These are phyloP conservation scores for Halictus quadricinctus DNA, from an alignment of 2,888 invertebrate genomes.

Conservation along the genomic window DNA sequence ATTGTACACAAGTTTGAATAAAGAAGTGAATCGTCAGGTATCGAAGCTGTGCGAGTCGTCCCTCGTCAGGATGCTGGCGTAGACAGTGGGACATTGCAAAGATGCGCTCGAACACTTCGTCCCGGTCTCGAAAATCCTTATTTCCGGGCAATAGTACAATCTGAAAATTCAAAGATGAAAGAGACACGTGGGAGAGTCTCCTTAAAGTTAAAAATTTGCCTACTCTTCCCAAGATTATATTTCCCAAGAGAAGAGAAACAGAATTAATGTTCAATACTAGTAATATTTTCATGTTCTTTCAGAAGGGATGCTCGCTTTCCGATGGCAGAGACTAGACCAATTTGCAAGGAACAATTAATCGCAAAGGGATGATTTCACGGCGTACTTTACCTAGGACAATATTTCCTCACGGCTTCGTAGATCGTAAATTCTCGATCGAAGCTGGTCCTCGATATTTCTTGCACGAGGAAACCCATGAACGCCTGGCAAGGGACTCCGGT, in stretches of 20 bases:
- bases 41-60: not conserved
- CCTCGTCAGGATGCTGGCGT: conserved; percentile 25
- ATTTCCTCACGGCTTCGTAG: conserved; percentile 63
- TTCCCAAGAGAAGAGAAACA: too few species aligned
- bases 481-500: conserved; percentile 75
- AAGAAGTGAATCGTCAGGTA: conserved; percentile 34
- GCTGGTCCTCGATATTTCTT: conserved; percentile 66
- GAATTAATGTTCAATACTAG: too few species aligned
- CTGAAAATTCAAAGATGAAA: conserved; percentile 45
- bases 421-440: conserved; percentile 54
- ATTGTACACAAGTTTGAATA: conserved; percentile 43
- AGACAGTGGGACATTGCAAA: conserved; percentile 52
- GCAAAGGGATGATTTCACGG: not conserved
- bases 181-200: too few species aligned
- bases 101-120: conserved; percentile 36
- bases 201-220: too few species aligned
- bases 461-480: conserved; percentile 74
- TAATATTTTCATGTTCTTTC: too few species aligned
- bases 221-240: too few species aligned
- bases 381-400: conserved; percentile 72
- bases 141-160: conserved; percentile 60
- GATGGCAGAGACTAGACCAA: too few species aligned
- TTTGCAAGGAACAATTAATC: not conserved
- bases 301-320: too few species aligned
- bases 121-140: conserved; percentile 60